Percentiles rank a stretch among this genome's conserved stretches.
These are phyloP conservation scores for Tiaroga cobitis DNA, from an alignment of 2,797 vertebrate species.

Conservation along the genomic window DNA sequence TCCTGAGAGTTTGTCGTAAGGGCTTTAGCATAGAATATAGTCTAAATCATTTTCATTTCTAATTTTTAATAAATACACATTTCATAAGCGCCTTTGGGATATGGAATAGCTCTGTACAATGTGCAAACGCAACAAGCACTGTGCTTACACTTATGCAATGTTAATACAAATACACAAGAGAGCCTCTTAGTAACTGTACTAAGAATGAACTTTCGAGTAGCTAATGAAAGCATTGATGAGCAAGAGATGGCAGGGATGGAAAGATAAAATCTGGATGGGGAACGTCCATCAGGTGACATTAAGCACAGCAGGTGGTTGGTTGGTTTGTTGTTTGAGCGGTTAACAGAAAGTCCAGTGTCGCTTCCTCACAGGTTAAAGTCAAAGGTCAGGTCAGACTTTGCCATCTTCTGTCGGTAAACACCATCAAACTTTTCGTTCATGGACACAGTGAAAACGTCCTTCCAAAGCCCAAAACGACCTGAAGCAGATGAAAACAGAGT, in stretches of 20 bases:
- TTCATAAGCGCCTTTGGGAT: constrained; percentile 43
- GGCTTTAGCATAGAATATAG: constrained; percentile 49
- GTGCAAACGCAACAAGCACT: constrained; percentile 52
- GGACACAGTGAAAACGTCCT: constrained; percentile 98
- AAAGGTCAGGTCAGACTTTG: constrained; percentile 93
- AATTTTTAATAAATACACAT: constrained; percentile 55
- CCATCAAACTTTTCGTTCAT: constrained; percentile 98
- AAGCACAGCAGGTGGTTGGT: constrained; percentile 47
- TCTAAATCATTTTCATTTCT: constrained; percentile 45
- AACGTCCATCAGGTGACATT: constrained; percentile 36
- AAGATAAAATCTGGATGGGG: constrained; percentile 24
- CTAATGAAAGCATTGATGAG: constrained; percentile 37
- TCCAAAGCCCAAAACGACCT: constrained; percentile 96
- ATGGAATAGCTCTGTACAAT: constrained; percentile 55
- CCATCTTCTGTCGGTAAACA: constrained; percentile 97
- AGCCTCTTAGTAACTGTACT: constrained; percentile 17
- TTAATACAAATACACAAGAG: constrained; percentile 47
- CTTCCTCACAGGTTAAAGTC: constrained; percentile 89
- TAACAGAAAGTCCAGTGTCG: constrained; percentile 36
- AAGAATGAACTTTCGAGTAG: constrained; percentile 5
- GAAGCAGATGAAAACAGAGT: constrained; percentile 51
- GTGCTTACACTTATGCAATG: constrained; percentile 47
- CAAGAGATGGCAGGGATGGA: constrained; percentile 27
- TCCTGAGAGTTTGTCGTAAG: constrained; percentile 42
- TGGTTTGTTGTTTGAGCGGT: constrained; percentile 6